These are phyloP conservation scores for Aplodontia rufa DNA, from an alignment of 2,113 vertebrate genomes.

Conservation along the genomic window DNA sequence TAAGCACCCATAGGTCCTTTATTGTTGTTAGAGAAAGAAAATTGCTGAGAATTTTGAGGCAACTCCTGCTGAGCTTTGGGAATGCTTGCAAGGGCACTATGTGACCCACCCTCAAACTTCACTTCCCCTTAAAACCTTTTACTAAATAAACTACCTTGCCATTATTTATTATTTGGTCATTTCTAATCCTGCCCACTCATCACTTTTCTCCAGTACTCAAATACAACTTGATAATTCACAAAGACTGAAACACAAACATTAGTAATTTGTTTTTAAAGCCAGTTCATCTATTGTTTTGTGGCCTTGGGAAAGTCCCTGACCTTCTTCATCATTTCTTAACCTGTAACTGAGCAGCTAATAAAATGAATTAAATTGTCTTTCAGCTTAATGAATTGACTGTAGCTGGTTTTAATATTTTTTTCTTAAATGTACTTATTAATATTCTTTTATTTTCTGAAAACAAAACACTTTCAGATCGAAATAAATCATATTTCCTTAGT, in stretches of 20 bases:
- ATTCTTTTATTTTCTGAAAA: background rate
- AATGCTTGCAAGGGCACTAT: background rate
- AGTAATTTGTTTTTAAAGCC: background rate
- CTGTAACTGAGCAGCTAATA: background rate
- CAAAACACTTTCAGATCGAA: background rate
- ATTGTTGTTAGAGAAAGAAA: background rate
- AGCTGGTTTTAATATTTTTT: background rate
- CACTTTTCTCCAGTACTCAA: background rate
- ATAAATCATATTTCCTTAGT: background rate
- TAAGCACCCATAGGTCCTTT: background rate
- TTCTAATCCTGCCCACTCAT: background rate
- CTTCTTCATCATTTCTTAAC: background rate
- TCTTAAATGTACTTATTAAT: background rate
- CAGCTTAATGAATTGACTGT: background rate
- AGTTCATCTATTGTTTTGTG: background rate
- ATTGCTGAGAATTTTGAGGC: background rate
- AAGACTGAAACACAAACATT: background rate
- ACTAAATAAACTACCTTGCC: background rate
- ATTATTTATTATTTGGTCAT: background rate
- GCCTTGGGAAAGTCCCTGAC: background rate
- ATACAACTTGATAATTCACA: background rate
- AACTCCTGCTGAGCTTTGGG: background rate
- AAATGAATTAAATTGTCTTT: background rate
- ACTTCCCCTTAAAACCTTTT: background rate
- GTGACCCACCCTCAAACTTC: background rate